Percentiles rank a stretch among this genome's conserved stretches.
phyloP scores from a whole-genome alignment of 2,888 invertebrate genomes.

The Nomada lathburiana region DNA sequence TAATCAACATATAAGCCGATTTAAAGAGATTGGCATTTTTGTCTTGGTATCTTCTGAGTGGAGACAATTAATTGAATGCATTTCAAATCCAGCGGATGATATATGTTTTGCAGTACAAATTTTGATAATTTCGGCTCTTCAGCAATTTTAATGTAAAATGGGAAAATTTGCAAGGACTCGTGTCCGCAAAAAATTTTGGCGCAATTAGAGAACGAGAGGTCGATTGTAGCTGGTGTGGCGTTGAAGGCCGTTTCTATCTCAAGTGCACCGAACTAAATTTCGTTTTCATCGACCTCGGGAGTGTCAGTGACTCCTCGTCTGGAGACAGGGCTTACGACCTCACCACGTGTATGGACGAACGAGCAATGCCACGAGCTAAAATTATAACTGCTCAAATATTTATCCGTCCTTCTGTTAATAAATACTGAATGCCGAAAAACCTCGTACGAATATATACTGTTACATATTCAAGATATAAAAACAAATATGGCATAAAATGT shows the following conservation, averaged over 20 bases:
- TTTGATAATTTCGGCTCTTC: too few relatives aligned
- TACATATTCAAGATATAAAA: background rate
- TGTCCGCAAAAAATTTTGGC: background rate
- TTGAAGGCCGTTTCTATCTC: conserved; percentile 59
- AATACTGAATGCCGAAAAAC: conserved; percentile 4
- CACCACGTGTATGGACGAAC: conserved; percentile 37
- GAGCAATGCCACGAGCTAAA: conserved; percentile 56
- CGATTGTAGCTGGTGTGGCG: conserved; percentile 16
- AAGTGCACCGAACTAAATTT: conserved; percentile 67
- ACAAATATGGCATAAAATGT: background rate
- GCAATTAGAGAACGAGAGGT: background rate
- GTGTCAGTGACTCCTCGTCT: conserved; percentile 64
- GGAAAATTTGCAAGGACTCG: too few relatives aligned
- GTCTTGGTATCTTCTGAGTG: too few relatives aligned
- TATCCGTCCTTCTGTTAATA: conserved; percentile 40
- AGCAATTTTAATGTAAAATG: too few relatives aligned
- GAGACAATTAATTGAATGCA: too few relatives aligned
- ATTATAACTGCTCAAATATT: conserved; percentile 43
- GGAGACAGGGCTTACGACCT: conserved; percentile 54
- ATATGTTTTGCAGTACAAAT: too few relatives aligned
- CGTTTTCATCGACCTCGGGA: conserved; percentile 62
- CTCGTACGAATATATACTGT: conserved; percentile 1
- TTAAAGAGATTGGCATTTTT: too few relatives aligned
- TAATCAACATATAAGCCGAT: too few relatives aligned
- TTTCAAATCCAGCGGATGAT: too few relatives aligned